Evolutionary conservation across 2,113 vertebrate genomes (phyloP).

Genomic region (Leiothrix lutea): DNA sequence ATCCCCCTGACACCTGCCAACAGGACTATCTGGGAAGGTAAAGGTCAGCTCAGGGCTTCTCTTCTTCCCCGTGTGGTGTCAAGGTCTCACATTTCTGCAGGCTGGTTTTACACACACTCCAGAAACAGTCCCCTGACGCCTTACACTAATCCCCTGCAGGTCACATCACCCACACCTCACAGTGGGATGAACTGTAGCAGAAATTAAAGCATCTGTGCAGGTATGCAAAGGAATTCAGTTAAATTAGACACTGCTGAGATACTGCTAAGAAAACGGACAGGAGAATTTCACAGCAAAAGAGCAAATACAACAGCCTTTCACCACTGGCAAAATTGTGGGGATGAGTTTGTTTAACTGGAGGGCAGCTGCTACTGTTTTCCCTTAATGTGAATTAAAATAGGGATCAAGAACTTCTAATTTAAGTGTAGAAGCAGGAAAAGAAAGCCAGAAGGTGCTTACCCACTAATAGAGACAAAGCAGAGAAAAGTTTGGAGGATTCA

Average conservation of each 20-base stretch:
- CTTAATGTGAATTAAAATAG: not conserved
- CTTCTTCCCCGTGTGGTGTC: slow-evolving; percentile 1
- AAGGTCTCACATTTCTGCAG: slow-evolving; percentile 24
- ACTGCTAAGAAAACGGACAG: not conserved
- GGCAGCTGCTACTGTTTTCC: not conserved
- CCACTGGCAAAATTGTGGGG: not conserved
- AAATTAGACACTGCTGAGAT: not conserved
- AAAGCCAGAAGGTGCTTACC: not conserved
- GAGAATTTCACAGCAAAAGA: not conserved
- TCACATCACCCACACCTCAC: not conserved
- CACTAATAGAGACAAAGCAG: not conserved
- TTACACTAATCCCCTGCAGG: not conserved
- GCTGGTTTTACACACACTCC: not conserved
- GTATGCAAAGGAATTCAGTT: not conserved
- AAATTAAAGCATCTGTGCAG: not conserved
- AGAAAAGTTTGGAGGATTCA: not conserved
- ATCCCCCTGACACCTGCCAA: slow-evolving; percentile 1
- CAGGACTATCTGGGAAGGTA: slow-evolving; percentile 3
- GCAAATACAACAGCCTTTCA: not conserved
- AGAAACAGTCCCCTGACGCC: not conserved
- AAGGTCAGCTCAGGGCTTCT: slow-evolving; percentile 33
- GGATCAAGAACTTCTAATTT: not conserved
- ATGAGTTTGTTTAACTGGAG: not conserved
- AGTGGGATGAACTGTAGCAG: not conserved
- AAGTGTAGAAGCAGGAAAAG: not conserved